phyloP scores from a whole-genome alignment of 2,797 vertebrate species.

The Botia kubotai region DNA sequence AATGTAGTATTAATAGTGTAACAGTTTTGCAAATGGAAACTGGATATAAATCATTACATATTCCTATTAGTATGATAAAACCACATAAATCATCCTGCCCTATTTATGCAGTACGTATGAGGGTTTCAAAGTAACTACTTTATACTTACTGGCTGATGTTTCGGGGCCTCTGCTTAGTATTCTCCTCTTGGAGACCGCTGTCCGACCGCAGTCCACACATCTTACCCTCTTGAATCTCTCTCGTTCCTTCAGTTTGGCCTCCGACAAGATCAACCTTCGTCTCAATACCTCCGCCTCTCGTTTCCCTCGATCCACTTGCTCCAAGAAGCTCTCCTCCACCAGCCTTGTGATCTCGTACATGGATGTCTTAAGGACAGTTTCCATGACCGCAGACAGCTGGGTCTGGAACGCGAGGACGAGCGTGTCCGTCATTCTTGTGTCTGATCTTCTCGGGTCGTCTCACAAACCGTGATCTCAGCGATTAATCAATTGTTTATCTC shows the following conservation, averaged over 20 bases:
- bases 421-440: constrained; percentile 67
- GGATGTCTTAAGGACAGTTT: constrained; percentile 77
- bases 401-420: constrained; percentile 78
- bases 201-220: constrained; percentile 63
- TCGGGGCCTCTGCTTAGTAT: constrained; percentile 40
- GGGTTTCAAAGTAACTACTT: no score
- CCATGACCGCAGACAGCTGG: constrained; percentile 80
- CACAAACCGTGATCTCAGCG: background rate
- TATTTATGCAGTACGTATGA: no score
- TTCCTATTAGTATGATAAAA: no score
- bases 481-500: background rate
- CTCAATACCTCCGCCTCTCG: constrained; percentile 74
- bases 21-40: no score
- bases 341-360: constrained; percentile 78
- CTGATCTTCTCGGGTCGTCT: background rate
- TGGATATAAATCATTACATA: no score
- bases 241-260: constrained; percentile 64
- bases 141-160: constrained; percentile 49
- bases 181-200: constrained; percentile 54
- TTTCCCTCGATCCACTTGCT: constrained; percentile 74
- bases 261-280: constrained; percentile 70
- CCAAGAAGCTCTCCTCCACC: constrained; percentile 79
- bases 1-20: no score
- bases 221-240: constrained; percentile 47
- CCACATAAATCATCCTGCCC: no score